Evolutionary conservation across 1,140 invertebrate species (phyloP).

Genomic region (Meteorus sp.): DNA sequence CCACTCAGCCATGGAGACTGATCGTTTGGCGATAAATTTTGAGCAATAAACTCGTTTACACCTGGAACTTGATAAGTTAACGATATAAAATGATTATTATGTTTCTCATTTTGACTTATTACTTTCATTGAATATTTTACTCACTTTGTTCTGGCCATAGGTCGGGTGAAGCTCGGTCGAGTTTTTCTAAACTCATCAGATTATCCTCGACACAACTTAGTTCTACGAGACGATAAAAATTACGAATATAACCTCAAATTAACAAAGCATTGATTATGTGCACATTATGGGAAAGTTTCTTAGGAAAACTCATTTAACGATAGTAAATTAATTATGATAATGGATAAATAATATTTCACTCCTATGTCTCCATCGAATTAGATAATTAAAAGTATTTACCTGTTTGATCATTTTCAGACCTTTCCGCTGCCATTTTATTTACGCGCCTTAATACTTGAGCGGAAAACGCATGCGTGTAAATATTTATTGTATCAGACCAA

Average conservation of each 20-base stretch:
- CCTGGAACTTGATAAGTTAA: conserved; percentile 58
- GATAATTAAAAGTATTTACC: conserved; percentile 27
- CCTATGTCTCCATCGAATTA: neutral
- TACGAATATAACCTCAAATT: conserved; percentile 2
- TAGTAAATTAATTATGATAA: neutral
- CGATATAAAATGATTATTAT: conserved; percentile 39
- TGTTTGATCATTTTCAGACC: conserved; percentile 36
- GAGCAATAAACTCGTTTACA: conserved; percentile 57
- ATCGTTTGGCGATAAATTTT: conserved; percentile 52
- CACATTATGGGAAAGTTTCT: neutral
- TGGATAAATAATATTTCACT: neutral
- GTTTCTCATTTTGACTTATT: conserved; percentile 6
- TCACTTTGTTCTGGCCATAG: conserved; percentile 93
- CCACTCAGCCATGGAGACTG: conserved; percentile 45
- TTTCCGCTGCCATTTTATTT: conserved; percentile 40
- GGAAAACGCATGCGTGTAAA: neutral
- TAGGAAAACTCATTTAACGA: neutral
- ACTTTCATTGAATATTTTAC: conserved; percentile 35
- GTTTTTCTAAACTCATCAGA: conserved; percentile 81
- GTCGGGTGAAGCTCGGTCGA: conserved; percentile 88
- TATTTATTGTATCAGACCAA: too few relatives aligned
- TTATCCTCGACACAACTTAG: conserved; percentile 67
- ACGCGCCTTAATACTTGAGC: neutral
- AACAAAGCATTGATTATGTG: too few relatives aligned
- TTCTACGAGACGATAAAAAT: conserved; percentile 38